Conservation (phyloP, 2,797 vertebrate species). For the Tympanoctomys barrerae region DNA sequence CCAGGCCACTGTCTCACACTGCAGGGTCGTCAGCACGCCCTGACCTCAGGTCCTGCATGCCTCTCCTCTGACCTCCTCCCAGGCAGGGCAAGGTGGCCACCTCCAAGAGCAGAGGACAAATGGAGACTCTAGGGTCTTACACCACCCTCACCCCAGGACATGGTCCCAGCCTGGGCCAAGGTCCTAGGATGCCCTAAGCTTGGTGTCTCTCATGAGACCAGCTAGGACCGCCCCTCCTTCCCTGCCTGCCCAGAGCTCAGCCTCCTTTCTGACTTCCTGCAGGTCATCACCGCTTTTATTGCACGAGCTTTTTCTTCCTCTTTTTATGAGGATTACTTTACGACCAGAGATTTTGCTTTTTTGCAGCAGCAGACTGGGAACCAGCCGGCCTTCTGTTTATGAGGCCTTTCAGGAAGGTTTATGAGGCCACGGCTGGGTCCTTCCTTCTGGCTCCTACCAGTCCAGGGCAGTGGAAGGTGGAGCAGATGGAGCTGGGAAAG, state of each 20-base stretch:
- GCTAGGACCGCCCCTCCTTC: neutral
- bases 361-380: neutral
- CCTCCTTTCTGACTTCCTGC: neutral
- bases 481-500: neutral
- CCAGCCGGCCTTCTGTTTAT: neutral
- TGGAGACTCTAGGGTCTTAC: neutral
- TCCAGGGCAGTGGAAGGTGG: neutral
- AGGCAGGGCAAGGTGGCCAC: rapidly evolving
- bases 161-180: rapidly evolving
- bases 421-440: neutral
- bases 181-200: neutral
- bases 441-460: neutral
- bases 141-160: no score
- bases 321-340: constrained; percentile 74
- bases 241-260: rapidly evolving
- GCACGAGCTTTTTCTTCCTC: neutral
- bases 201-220: neutral
- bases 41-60: rapidly evolving
- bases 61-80: neutral
- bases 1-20: rapidly evolving
- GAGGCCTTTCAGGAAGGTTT: constrained; percentile 51
- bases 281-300: neutral
- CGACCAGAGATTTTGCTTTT: constrained; percentile 40
- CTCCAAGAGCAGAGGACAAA: neutral
- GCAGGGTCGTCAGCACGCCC: rapidly evolving